Percentiles rank a stretch among this genome's conserved stretches.
These are phyloP conservation scores for Drosophila sproati DNA, from an alignment of 1,140 invertebrate species.

Conservation along the genomic window DNA sequence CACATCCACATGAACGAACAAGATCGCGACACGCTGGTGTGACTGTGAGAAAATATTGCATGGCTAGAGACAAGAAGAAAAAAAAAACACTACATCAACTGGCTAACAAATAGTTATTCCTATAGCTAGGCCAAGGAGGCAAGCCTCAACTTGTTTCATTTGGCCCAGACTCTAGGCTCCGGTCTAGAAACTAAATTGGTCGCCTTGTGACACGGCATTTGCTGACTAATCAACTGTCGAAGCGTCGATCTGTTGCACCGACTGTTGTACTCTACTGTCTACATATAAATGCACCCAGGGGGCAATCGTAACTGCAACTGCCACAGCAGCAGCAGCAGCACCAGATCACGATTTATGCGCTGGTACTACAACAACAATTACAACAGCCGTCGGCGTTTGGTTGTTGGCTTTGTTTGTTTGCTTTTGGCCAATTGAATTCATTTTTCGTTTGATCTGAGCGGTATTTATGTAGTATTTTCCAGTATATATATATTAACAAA, in stretches of 20 bases:
- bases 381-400: constrained; percentile 41
- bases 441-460: constrained; percentile 42
- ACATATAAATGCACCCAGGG: constrained; percentile 27
- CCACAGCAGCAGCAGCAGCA: constrained; percentile 35
- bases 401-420: constrained; percentile 29
- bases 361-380: constrained; percentile 49
- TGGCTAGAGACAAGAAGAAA: constrained; percentile 8
- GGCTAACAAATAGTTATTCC: constrained; percentile 16
- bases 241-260: constrained; percentile 27
- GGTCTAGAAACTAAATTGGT: constrained; percentile 51
- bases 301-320: constrained; percentile 20
- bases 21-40: constrained; percentile 30
- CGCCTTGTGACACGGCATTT: constrained; percentile 43
- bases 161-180: constrained; percentile 17
- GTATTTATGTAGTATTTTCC: constrained; percentile 26
- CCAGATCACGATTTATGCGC: constrained; percentile 55
- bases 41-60: constrained; percentile 59
- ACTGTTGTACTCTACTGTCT: constrained; percentile 1
- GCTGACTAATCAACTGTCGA: constrained; percentile 70
- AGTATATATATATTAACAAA: constrained; percentile 10
- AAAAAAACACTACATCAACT: neutral
- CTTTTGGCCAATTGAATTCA: constrained; percentile 43
- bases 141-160: constrained; percentile 5
- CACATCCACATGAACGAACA: constrained; percentile 54
- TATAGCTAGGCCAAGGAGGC: constrained; percentile 19